These are phyloP conservation scores for Pomacea canaliculata DNA, from an alignment of 2,888 invertebrate species.

Conservation along the genomic window DNA sequence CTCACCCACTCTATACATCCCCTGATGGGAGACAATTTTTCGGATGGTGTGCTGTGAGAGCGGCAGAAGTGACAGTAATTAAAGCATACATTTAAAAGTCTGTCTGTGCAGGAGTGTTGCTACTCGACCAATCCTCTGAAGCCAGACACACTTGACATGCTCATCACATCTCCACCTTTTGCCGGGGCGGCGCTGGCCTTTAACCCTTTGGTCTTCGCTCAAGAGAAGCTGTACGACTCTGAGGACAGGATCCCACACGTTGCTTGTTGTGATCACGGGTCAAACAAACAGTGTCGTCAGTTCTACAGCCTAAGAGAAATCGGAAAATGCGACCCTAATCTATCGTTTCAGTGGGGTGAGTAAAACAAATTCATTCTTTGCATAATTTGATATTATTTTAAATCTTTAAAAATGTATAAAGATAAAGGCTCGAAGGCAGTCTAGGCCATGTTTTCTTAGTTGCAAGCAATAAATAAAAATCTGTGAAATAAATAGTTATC, in stretches of 20 bases:
- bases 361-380: neutral
- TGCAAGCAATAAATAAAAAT: no score
- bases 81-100: no score
- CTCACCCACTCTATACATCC: no score
- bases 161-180: neutral
- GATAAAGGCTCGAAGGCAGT: no score
- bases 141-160: neutral
- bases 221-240: neutral
- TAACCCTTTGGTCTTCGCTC: neutral
- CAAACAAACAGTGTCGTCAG: neutral
- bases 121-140: neutral
- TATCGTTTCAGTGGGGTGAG: neutral
- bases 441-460: no score
- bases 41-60: no score
- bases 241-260: neutral
- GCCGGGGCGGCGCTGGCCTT: constrained; percentile 1
- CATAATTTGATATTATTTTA: no score
- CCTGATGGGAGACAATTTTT: no score
- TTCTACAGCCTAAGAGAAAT: neutral
- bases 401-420: no score
- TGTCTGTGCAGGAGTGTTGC: neutral
- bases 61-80: no score
- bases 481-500: no score
- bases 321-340: constrained; percentile 1
- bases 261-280: neutral